phyloP scores from a whole-genome alignment of 2,113 vertebrate genomes.

The Macquaria australasica region DNA sequence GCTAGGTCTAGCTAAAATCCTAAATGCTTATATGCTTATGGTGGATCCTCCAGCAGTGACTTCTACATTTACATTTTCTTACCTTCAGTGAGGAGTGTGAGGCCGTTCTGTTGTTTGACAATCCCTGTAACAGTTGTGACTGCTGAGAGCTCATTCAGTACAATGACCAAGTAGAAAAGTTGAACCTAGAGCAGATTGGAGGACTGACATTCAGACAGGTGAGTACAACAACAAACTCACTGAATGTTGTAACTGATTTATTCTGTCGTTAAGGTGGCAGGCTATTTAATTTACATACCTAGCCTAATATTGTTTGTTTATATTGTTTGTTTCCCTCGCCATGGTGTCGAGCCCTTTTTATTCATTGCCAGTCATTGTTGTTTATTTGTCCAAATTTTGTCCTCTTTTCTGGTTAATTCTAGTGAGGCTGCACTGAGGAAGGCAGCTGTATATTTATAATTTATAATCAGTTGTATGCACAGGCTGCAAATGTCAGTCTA shows the following conservation, averaged over 20 bases:
- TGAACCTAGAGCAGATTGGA: background rate
- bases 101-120: too few relatives aligned
- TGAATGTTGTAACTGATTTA: background rate
- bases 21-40: too few relatives aligned
- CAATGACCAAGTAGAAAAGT: background rate
- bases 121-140: too few relatives aligned
- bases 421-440: background rate
- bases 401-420: background rate
- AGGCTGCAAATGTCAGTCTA: too few relatives aligned
- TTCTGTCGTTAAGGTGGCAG: background rate
- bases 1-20: too few relatives aligned
- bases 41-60: too few relatives aligned
- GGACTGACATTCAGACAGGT: background rate
- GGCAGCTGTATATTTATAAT: background rate
- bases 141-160: too few relatives aligned
- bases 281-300: background rate
- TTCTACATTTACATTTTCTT: too few relatives aligned
- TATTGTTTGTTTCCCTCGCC: background rate
- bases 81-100: too few relatives aligned
- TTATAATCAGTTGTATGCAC: background rate
- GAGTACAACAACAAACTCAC: too few relatives aligned
- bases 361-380: too few relatives aligned
- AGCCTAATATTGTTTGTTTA: background rate
- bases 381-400: background rate
- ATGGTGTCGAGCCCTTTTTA: background rate